These are phyloP conservation scores for Parasteatoda lunata DNA, from an alignment of 2,888 invertebrate genomes.

Conservation along the genomic window DNA sequence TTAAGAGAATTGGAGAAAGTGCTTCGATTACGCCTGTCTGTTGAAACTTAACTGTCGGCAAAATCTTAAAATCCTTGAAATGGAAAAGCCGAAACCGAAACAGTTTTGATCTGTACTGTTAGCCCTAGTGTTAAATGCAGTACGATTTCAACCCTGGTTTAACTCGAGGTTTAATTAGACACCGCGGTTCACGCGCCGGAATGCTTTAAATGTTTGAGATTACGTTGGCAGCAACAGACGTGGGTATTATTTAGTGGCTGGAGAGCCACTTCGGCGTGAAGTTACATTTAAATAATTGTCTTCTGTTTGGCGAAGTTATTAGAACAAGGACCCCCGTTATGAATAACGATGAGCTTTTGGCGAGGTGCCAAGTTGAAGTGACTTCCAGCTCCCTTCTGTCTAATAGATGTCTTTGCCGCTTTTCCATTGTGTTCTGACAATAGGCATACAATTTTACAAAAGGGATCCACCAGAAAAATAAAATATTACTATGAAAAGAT, in stretches of 20 bases:
- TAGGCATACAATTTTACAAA: constrained; percentile 52
- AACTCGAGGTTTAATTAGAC: constrained; percentile 50
- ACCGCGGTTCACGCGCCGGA: constrained; percentile 37
- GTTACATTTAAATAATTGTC: constrained; percentile 59
- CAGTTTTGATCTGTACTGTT: constrained; percentile 18
- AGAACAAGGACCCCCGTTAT: constrained; percentile 56
- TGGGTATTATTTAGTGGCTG: constrained; percentile 43
- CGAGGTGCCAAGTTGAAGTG: constrained; percentile 30
- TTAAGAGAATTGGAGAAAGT: background rate
- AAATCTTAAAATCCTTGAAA: constrained; percentile 13
- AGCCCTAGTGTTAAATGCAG: background rate
- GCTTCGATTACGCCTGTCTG: background rate
- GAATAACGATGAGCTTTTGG: constrained; percentile 55
- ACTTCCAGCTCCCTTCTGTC: constrained; percentile 35
- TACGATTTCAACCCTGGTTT: background rate
- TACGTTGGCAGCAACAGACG: constrained; percentile 43
- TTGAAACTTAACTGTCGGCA: background rate
- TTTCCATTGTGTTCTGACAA: constrained; percentile 42
- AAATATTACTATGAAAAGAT: constrained; percentile 43
- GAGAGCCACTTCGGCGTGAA: constrained; percentile 33
- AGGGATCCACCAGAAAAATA: constrained; percentile 46
- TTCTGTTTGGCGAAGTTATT: constrained; percentile 59
- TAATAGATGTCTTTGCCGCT: constrained; percentile 53
- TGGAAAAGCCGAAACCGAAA: constrained; percentile 10
- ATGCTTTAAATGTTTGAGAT: constrained; percentile 55